These are phyloP conservation scores for Nephrotoma guestfalica DNA, from an alignment of 2,888 invertebrate species.

Conservation along the genomic window DNA sequence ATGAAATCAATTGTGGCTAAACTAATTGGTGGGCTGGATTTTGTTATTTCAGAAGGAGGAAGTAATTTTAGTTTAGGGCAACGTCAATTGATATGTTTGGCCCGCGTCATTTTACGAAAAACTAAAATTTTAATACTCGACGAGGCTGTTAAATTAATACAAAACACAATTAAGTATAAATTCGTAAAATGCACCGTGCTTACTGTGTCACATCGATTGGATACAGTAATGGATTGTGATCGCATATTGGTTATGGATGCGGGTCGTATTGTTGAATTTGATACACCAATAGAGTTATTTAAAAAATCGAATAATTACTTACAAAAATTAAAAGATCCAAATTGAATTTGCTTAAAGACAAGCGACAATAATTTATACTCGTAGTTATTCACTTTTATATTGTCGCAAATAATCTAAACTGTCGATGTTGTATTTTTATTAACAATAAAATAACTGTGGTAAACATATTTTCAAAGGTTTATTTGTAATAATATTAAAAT, in stretches of 20 bases:
- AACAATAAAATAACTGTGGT: no score
- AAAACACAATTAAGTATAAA: slow-evolving; percentile 63
- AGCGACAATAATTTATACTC: no score
- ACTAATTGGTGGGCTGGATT: slow-evolving; percentile 35
- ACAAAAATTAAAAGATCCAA: no score
- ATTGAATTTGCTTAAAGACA: no score
- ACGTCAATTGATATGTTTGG: slow-evolving; percentile 65
- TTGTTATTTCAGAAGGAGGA: slow-evolving; percentile 48
- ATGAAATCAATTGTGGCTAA: slow-evolving; percentile 36
- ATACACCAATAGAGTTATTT: slow-evolving; percentile 55
- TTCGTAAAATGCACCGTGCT: slow-evolving; percentile 73
- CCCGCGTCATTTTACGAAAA: slow-evolving; percentile 53
- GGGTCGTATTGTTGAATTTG: slow-evolving; percentile 57
- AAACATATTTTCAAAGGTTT: no score
- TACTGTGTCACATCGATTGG: slow-evolving; percentile 80
- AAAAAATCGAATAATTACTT: slow-evolving; percentile 30
- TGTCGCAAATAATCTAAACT: no score
- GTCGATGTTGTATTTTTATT: no score
- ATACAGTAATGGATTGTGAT: slow-evolving; percentile 85
- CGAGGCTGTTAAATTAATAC: slow-evolving; percentile 73
- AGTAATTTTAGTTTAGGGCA: slow-evolving; percentile 67
- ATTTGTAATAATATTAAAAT: no score
- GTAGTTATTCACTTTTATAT: no score
- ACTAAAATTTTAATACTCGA: slow-evolving; percentile 42
- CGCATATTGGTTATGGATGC: slow-evolving; percentile 70